Evolutionary conservation across 2,888 invertebrate genomes (phyloP).

Genomic region (Gerris lacustris): DNA sequence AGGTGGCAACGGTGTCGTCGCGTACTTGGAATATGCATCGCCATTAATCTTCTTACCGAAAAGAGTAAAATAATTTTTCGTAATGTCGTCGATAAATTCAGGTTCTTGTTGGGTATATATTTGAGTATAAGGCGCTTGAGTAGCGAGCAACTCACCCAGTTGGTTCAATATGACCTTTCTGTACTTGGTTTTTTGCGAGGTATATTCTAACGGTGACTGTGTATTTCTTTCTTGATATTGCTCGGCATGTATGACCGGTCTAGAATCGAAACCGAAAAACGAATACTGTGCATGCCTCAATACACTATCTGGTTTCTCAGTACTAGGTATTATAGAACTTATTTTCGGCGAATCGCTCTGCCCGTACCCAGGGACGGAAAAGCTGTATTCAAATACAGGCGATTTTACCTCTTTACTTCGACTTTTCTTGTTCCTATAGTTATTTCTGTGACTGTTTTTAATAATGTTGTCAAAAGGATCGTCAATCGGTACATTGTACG

Average conservation of each 20-base stretch:
- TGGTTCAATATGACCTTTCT: constrained; percentile 1
- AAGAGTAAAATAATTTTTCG: constrained; percentile 59
- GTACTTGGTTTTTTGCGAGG: neutral
- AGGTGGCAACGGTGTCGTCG: constrained; percentile 31
- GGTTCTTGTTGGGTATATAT: constrained; percentile 57
- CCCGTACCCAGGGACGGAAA: constrained; percentile 29
- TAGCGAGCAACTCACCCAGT: constrained; percentile 32
- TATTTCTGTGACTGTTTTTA: neutral
- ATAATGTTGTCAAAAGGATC: neutral
- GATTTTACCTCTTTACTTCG: constrained; percentile 24
- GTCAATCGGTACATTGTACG: neutral
- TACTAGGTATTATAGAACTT: constrained; percentile 29
- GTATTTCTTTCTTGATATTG: neutral
- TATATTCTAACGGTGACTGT: neutral
- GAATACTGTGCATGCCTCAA: constrained; percentile 9
- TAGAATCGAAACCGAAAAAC: constrained; percentile 8
- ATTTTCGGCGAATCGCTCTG: constrained; percentile 31
- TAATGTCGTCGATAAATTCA: constrained; percentile 56
- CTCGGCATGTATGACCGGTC: neutral
- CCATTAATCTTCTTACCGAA: constrained; percentile 53
- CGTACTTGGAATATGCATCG: constrained; percentile 28
- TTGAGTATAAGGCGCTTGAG: constrained; percentile 47
- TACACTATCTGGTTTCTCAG: neutral
- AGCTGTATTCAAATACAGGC: constrained; percentile 30
- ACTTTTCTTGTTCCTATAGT: neutral